Conservation (phyloP, 1,140 invertebrate genomes). For the Elysia chlorotica region DNA sequence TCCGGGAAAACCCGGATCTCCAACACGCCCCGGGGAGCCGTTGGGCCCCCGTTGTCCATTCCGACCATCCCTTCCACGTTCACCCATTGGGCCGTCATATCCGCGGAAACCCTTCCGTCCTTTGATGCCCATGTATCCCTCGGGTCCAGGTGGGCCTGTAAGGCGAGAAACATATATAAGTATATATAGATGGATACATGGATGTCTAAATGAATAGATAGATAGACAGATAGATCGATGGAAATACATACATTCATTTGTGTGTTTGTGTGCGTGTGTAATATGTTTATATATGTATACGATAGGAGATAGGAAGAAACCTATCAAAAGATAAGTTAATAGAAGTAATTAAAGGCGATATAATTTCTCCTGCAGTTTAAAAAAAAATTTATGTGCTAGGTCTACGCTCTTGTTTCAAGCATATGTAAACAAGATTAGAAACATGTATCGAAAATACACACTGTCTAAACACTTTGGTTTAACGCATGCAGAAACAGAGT, state of each 20-base stretch:
- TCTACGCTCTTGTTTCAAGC: too few species aligned
- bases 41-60: slow-evolving; percentile 26
- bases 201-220: background rate
- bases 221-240: background rate
- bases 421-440: too few species aligned
- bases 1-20: slow-evolving; percentile 34
- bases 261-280: too few species aligned
- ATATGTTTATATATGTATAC: too few species aligned
- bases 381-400: too few species aligned
- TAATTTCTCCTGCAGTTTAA: too few species aligned
- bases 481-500: too few species aligned
- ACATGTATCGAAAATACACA: too few species aligned
- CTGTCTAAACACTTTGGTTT: too few species aligned
- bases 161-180: background rate
- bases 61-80: slow-evolving; percentile 71
- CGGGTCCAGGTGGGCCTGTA: slow-evolving; percentile 50
- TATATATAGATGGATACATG: background rate
- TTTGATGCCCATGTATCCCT: slow-evolving; percentile 28
- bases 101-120: slow-evolving; percentile 27
- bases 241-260: background rate
- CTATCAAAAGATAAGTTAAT: too few species aligned
- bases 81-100: slow-evolving; percentile 61
- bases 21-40: slow-evolving; percentile 61
- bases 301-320: too few species aligned
- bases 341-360: background rate